Percentiles rank a stretch among this genome's conserved stretches.
phyloP scores from a whole-genome alignment of 2,888 invertebrate genomes.

The Orthonevra nobilis region DNA sequence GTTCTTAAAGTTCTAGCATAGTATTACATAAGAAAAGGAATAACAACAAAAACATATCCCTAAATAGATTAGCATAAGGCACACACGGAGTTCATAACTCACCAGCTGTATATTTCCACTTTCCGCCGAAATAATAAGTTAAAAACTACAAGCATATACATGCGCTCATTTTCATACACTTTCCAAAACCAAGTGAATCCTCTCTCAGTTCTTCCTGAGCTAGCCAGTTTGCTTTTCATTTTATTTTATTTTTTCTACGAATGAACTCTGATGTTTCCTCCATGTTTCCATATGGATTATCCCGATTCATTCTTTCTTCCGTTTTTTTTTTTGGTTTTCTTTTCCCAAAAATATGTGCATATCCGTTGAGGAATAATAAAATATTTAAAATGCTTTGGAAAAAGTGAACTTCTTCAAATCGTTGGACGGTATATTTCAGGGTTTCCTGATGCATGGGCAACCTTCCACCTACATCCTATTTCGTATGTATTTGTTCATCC shows the following conservation, averaged over 20 bases:
- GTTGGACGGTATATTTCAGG: constrained; percentile 22
- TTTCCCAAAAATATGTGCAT: constrained; percentile 56
- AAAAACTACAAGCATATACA: constrained; percentile 10
- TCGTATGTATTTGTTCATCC: constrained; percentile 5
- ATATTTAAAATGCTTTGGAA: constrained; percentile 52
- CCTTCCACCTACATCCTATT: constrained; percentile 60
- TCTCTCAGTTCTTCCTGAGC: no score
- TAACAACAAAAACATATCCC: neutral
- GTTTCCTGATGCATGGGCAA: constrained; percentile 59
- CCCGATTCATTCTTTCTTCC: no score
- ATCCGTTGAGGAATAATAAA: constrained; percentile 60
- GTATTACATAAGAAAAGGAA: no score
- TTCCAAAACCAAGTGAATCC: constrained; percentile 3
- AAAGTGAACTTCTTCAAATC: constrained; percentile 31
- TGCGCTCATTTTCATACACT: constrained; percentile 40
- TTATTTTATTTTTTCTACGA: constrained; percentile 17
- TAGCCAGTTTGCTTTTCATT: no score
- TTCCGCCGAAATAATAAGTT: constrained; percentile 21
- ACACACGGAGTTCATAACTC: constrained; percentile 50
- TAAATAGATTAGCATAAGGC: constrained; percentile 24
- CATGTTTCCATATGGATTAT: constrained; percentile 53
- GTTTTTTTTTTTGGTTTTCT: neutral
- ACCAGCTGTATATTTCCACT: constrained; percentile 36
- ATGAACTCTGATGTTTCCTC: constrained; percentile 52
- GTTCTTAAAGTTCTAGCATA: no score